Base-by-base conservation (phyloP, 1,140 invertebrate genomes). In the Rhyzopertha dominica region DNA sequence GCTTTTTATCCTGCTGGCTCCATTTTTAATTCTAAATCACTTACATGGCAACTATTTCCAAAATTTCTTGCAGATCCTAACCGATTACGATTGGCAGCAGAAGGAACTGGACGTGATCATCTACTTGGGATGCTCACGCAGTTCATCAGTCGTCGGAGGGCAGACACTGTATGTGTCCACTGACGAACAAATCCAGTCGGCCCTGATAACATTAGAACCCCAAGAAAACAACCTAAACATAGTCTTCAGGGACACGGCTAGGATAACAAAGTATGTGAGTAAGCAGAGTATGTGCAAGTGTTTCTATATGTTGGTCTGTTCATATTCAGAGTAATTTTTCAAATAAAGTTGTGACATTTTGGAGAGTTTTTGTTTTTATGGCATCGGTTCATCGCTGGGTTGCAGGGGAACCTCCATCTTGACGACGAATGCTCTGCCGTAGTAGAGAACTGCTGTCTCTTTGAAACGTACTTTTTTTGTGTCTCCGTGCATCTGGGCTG, bases 201-300 rank as follows among this genome's bases (percentile, higher is more conserved):
- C 71, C 12, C 55, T 73, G 5, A 68, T 80, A 12, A 75, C 73
- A 2, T 63, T 80, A 47, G 74, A 66, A 49, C 69, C 74, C 2
- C 63, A 70, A 23, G 71, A 79, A 61, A 85, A 85, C 69, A 72
- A 76, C 37, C 63, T 85, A 5, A 80, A 74, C 59, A 68, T 85
- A n/a, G 77, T 84, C 17, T 85, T 81, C 62, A 79, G 77, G 45
- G 78, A 76, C 47, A 76, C 77, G 17, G 74, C 75, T 22, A 74
- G 78, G 32, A 62, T 62, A 47, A 65, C 60, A 3, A 59, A 59
- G 43, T 58, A 64, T 47, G 56, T 63, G 38, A 65, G 63, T 51
- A 63, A 63, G 38, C 56, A 59, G 34, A 67, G 61, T 44, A 52
- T 44, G 28, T 59, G 59, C 37, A 24, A 52, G 45, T 43, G 41